A percentile compares a stretch with the other conserved stretches of the same genome.
Evolutionary conservation across 2,888 invertebrate species (phyloP).

Genomic region (Tineola bisselliella): DNA sequence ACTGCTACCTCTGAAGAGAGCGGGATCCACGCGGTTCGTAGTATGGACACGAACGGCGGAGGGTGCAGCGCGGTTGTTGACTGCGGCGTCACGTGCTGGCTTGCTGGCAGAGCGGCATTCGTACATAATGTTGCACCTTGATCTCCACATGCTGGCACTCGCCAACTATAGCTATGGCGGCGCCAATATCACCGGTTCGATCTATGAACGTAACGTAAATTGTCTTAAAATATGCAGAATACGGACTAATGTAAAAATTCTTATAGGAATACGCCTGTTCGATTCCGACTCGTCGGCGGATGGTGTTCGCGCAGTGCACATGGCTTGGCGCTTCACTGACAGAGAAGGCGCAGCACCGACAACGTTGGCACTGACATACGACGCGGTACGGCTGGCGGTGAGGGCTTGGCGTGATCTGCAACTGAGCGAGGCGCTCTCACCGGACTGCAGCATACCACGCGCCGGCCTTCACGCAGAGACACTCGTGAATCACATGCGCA

Average conservation of each 20-base stretch:
- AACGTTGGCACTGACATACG: conserved; percentile 34
- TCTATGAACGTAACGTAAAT: too few species aligned
- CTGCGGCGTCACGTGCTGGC: conserved; percentile 54
- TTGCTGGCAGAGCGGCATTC: conserved; percentile 42
- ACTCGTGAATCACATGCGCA: conserved; percentile 49
- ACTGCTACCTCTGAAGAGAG: conserved; percentile 41
- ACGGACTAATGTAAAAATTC: not conserved
- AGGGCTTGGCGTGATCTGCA: conserved; percentile 26
- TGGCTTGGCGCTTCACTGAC: conserved; percentile 18
- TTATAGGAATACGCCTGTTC: conserved; percentile 38
- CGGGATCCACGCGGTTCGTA: not conserved
- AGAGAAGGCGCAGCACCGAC: conserved; percentile 20
- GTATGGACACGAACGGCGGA: conserved; percentile 37
- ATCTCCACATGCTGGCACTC: conserved; percentile 41
- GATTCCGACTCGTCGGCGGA: conserved; percentile 31
- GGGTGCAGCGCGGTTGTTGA: conserved; percentile 43
- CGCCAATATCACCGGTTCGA: conserved; percentile 37
- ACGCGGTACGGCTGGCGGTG: conserved; percentile 23
- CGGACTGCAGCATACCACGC: conserved; percentile 29
- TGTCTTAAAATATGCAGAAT: too few species aligned
- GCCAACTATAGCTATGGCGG: conserved; percentile 47
- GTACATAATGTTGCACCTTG: conserved; percentile 40
- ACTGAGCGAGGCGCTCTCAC: conserved; percentile 20
- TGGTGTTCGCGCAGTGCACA: conserved; percentile 18
- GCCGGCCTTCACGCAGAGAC: conserved; percentile 53